These are phyloP conservation scores for Hyaena hyaena DNA, from an alignment of 2,113 vertebrate genomes.

Conservation along the genomic window DNA sequence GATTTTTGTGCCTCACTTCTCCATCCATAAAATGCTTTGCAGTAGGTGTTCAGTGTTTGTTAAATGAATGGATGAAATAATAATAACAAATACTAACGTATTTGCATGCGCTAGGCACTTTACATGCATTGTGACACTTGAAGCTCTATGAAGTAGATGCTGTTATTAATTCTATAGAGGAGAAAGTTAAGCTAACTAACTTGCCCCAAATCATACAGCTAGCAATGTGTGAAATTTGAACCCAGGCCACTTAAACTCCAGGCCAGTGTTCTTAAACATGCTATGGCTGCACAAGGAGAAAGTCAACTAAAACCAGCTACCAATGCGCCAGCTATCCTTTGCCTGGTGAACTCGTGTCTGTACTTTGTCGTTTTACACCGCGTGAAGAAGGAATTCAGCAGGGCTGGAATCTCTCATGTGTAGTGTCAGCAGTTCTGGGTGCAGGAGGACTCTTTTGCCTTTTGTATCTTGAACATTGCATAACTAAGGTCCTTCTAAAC, in stretches of 20 bases:
- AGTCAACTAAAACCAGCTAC: not conserved
- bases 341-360: not conserved
- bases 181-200: slow-evolving; percentile 5
- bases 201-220: not conserved
- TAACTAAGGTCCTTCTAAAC: not conserved
- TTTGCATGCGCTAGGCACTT: not conserved
- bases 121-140: not conserved
- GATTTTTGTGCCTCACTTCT: slow-evolving; percentile 34
- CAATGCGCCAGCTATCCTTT: not conserved
- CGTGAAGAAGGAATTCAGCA: not conserved
- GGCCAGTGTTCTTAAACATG: not conserved
- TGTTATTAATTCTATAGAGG: slow-evolving; percentile 7
- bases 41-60: not conserved
- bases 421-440: not conserved
- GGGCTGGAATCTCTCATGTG: not conserved
- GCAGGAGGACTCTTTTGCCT: not conserved
- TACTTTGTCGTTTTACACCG: not conserved
- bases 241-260: not conserved
- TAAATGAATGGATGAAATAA: not conserved
- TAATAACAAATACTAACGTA: not conserved
- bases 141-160: not conserved
- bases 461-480: not conserved
- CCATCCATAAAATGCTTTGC: not conserved
- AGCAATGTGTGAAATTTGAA: not conserved
- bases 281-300: not conserved